Evolutionary conservation across 2,797 vertebrate species (phyloP).

Genomic region (Remorina albescens): DNA sequence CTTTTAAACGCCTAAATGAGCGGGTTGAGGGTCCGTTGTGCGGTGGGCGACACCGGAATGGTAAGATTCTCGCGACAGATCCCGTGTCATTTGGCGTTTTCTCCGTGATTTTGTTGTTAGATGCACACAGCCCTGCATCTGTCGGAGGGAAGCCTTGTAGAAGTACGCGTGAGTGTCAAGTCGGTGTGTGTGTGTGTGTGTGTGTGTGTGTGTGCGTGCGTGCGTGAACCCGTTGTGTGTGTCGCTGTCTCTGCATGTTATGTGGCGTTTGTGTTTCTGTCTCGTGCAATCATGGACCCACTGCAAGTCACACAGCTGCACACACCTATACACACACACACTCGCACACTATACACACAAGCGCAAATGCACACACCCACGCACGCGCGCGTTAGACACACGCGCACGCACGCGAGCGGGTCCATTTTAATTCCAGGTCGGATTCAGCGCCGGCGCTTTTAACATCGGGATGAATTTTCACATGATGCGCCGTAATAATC

Average conservation of each 20-base stretch:
- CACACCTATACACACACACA: constrained; percentile 26
- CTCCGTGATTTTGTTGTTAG: constrained; percentile 74
- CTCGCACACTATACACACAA: constrained; percentile 21
- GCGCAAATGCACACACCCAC: background rate
- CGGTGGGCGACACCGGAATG: constrained; percentile 79
- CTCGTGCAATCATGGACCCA: constrained; percentile 39
- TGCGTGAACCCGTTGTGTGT: constrained; percentile 68
- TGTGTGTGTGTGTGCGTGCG: too few relatives aligned
- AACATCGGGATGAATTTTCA: constrained; percentile 30
- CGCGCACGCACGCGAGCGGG: constrained; percentile 51
- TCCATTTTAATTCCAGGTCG: constrained; percentile 71
- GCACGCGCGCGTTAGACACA: background rate
- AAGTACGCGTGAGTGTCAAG: constrained; percentile 28
- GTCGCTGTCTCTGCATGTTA: constrained; percentile 60
- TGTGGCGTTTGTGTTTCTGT: constrained; percentile 37
- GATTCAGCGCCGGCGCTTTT: constrained; percentile 49
- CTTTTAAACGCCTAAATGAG: constrained; percentile 73
- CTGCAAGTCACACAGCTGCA: constrained; percentile 20
- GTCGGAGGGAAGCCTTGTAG: constrained; percentile 59
- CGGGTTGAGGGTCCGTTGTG: constrained; percentile 45
- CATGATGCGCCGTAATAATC: constrained; percentile 43
- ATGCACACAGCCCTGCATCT: constrained; percentile 67
- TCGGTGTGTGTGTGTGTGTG: constrained; percentile 49
- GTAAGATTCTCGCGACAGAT: constrained; percentile 82
- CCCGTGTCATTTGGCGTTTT: constrained; percentile 60